phyloP scores from a whole-genome alignment of 1,140 invertebrate genomes.

The Ooceraea biroi region DNA sequence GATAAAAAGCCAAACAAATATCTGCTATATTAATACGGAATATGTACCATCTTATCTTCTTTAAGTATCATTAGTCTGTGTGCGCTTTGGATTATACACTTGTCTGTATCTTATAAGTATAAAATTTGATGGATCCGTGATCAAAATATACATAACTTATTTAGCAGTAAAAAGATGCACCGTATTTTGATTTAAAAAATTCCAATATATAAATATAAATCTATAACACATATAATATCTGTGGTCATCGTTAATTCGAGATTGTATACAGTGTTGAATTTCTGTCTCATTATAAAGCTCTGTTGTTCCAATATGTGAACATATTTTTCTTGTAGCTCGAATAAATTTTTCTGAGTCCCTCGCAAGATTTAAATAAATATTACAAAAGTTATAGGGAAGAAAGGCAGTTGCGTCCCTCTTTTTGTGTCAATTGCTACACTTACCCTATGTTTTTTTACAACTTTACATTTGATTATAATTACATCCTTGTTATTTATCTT shows the following conservation, averaged over 20 bases:
- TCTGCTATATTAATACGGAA: not conserved
- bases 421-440: not conserved
- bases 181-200: no score
- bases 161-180: no score
- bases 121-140: no score
- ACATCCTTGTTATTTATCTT: constrained; percentile 61
- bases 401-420: constrained; percentile 19
- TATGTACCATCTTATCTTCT: not conserved
- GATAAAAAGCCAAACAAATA: not conserved
- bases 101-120: no score
- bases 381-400: constrained; percentile 25
- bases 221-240: no score
- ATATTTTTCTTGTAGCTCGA: not conserved
- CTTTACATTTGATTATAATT: constrained; percentile 71
- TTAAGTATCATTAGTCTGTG: not conserved
- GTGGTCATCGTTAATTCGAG: not conserved
- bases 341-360: not conserved
- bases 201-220: no score
- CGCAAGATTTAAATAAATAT: constrained; percentile 34
- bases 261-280: not conserved
- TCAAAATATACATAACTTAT: no score
- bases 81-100: not conserved
- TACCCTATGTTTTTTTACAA: constrained; percentile 39
- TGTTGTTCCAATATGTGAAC: not conserved
- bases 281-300: not conserved